Evolutionary conservation across 2,113 vertebrate genomes (phyloP).

Genomic region (Tetraodon nigroviridis): DNA sequence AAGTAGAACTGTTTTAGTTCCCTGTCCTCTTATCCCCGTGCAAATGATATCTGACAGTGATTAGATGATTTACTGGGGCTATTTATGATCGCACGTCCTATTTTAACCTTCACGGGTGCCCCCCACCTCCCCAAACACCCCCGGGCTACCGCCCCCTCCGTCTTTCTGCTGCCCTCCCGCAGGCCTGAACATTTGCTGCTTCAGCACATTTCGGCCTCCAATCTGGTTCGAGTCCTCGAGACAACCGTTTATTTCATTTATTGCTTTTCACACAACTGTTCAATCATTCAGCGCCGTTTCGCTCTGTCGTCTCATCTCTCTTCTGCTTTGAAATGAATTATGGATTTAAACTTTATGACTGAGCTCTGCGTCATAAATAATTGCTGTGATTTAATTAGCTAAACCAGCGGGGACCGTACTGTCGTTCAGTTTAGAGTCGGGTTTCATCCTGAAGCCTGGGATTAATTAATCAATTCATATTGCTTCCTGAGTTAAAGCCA

Average conservation of each 20-base stretch:
- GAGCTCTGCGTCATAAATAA: slow-evolving; percentile 38
- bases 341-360: slow-evolving; percentile 39
- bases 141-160: too few relatives aligned
- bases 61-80: too few relatives aligned
- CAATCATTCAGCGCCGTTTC: slow-evolving; percentile 7
- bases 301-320: neutral
- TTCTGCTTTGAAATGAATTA: slow-evolving; percentile 11
- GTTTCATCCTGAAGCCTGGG: slow-evolving; percentile 28
- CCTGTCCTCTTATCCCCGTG: too few relatives aligned
- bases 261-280: slow-evolving; percentile 13
- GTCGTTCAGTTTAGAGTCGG: slow-evolving; percentile 18
- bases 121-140: too few relatives aligned
- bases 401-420: slow-evolving; percentile 24
- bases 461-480: slow-evolving; percentile 44
- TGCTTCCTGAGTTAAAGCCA: slow-evolving; percentile 13
- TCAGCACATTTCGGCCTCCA: slow-evolving; percentile 54
- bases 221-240: slow-evolving; percentile 35
- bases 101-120: neutral
- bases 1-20: too few relatives aligned
- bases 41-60: too few relatives aligned
- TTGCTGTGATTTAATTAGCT: slow-evolving; percentile 49
- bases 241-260: slow-evolving; percentile 33
- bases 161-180: too few relatives aligned
- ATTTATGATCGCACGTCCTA: neutral
- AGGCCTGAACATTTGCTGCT: slow-evolving; percentile 42